phyloP scores from a whole-genome alignment of 2,797 vertebrate species.

The Cygnus olor region DNA sequence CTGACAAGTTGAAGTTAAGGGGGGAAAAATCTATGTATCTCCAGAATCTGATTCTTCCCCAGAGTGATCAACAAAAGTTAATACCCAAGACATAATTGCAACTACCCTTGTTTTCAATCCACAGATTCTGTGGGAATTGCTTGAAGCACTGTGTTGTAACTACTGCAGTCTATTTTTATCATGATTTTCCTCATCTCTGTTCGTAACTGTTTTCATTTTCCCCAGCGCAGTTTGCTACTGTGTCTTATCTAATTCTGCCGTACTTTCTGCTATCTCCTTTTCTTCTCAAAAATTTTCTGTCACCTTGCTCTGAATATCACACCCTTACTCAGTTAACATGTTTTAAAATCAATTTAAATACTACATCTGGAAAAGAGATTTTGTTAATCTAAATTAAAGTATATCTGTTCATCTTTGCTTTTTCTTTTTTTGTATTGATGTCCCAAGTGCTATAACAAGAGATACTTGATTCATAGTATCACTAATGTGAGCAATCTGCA shows the following conservation, averaged over 20 bases:
- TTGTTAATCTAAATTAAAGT: background rate
- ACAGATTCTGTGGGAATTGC: background rate
- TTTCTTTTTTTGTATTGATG: background rate
- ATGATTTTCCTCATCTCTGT: background rate
- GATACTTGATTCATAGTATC: background rate
- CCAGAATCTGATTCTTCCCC: background rate
- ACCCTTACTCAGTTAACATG: background rate
- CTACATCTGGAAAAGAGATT: background rate
- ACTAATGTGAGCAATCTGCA: background rate
- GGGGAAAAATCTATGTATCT: background rate
- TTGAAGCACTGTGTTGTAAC: too few relatives aligned
- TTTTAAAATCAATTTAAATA: background rate
- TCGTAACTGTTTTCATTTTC: background rate
- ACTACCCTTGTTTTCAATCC: background rate
- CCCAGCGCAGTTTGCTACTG: background rate
- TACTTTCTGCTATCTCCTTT: background rate
- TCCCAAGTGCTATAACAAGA: background rate
- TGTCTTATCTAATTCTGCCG: background rate
- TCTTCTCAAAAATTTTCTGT: background rate
- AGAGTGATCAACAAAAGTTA: background rate
- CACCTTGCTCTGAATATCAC: background rate
- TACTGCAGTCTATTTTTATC: background rate
- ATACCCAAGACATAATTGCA: background rate
- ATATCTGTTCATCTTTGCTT: background rate
- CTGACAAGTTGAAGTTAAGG: background rate